Conservation (phyloP, 2,113 vertebrate genomes). For the Corythaeola cristata region DNA sequence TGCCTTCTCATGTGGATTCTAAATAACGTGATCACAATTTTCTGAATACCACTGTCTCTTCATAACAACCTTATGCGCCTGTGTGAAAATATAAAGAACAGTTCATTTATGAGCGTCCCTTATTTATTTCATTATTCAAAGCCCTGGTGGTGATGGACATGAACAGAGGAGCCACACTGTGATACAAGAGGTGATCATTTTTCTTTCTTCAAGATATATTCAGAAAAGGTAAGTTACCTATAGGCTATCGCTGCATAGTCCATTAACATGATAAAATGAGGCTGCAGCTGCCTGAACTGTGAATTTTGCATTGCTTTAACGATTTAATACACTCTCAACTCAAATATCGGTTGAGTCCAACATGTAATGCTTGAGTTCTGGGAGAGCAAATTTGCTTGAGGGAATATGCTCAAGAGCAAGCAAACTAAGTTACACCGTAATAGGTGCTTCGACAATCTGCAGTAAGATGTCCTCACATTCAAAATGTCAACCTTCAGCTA, state of each 20-base stretch:
- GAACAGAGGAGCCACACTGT: neutral
- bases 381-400: neutral
- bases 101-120: neutral
- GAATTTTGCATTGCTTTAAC: neutral
- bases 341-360: neutral
- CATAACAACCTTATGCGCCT: fast-evolving
- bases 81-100: neutral
- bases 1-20: neutral
- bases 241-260: neutral
- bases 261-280: neutral
- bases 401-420: neutral
- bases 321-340: neutral
- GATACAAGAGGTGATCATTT: neutral
- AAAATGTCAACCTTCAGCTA: neutral
- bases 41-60: neutral
- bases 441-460: neutral
- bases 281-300: neutral
- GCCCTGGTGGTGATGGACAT: neutral
- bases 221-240: neutral
- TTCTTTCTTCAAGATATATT: neutral
- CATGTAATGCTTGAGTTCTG: neutral
- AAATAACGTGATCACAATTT: neutral
- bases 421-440: neutral
- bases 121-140: neutral
- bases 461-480: neutral